Base-by-base conservation (phyloP, 2,797 vertebrate genomes). In the Petrocephalus sullivani region DNA sequence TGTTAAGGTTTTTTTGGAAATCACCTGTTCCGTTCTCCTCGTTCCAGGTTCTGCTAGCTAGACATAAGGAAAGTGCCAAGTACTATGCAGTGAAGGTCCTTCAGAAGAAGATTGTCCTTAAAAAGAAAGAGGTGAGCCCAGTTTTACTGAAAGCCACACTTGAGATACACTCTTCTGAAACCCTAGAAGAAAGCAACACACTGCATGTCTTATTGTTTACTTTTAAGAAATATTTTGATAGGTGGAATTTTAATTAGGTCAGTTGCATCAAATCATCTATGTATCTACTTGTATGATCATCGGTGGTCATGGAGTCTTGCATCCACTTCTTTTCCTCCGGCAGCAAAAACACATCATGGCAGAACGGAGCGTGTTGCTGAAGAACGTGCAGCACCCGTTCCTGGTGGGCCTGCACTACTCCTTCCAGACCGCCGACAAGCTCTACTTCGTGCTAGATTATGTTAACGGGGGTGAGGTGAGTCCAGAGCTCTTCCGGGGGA, bases 361-460 rank as follows among this genome's bases (percentile, higher is more conserved):
- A 67, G 96, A 96, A 91, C 95, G 96, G 87, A 96, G 91, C 1
- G 96, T 97, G 0, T 89, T 97, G 57, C 87, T 96, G 85, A 96
- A 96, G 87, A 95, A 94, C 67, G 89, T 96, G 19, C 92, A 95
- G 85, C 95, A 96, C 94, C 96, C 96, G 5, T 97, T 97, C 91
- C 91, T 97, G 57, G 95, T 96, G 85, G 95, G 95, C 85, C 95
- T 97, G 51, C 95, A 96, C 90, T 96, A 94, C 91, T 95, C 95
- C 87, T 97, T 97, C 92, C 95, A 96, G 91, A 96, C 96, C 58
- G 90, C 92, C 46, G 94, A 93, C 71, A 93, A 90, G 23, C 95
- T 97, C 60, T 96, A 95, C 92, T 95, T 96, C 4, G 96, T 96
- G 88, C 91, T 97, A 91, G 96, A 96, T 91, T 96, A 95, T 1